Evolutionary conservation across 2,113 vertebrate species (phyloP), one percentile per base, ranked within the genome.

Genomic region (Aleadryas rufinucha): DNA sequence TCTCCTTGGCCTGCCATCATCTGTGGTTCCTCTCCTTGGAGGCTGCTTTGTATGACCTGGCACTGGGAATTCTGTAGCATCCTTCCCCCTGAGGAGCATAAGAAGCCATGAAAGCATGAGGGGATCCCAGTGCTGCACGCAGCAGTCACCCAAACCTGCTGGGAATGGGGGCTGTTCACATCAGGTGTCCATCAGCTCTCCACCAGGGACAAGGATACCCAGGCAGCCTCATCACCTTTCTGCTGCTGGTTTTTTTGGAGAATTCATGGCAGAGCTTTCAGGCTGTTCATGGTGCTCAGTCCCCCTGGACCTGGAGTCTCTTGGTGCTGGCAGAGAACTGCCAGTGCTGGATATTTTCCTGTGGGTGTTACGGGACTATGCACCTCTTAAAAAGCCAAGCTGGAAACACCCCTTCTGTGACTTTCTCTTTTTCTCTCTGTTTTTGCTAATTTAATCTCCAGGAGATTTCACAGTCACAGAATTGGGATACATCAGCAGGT

Each of bases 121-220:
- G 33, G 13, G 45, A 37, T 69, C 18, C 11, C 27, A 9, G 33
- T 12, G 31, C 28, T 1, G 5, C 26, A 47, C 0, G 0, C 19
- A 30, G 63, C 33, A 39, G 21, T 35, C 44, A 33, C 30, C 49
- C 41, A 69, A 4, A 61, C 61, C 27, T 70, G 42, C 78, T 63
- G 65, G 80, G 35, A 37, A 5, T 0, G 4, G 11, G 13, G 12
- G 1, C 23, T 83, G 54, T 50, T 76, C 59, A n/a, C 18, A 0
- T 15, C 1, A 2, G 61, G 28, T 17, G 6, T 45, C 75, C 65
- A 26, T 47, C 52, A 79, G 20, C 26, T 57, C 41, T 44, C 16
- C 13, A 2, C 17, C 17, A 16, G 1, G 2, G 27, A 35, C 23
- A 18, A 24, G 23, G 74, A 10, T 71, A 4, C 22, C 47, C 9